These are phyloP conservation scores for Drosophila tani DNA, from an alignment of 1,140 invertebrate genomes.

Conservation along the genomic window DNA sequence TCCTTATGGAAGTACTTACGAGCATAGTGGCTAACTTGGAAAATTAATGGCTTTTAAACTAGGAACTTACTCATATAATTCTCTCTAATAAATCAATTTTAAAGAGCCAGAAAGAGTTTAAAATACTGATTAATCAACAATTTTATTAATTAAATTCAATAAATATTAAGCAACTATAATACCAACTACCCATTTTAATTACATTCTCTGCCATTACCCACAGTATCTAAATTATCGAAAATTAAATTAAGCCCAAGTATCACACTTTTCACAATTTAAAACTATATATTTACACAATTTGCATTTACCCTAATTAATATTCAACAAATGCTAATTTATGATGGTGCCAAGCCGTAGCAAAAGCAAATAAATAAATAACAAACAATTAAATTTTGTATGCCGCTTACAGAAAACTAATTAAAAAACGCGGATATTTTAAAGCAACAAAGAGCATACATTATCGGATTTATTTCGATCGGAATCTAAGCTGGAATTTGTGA, in stretches of 20 bases:
- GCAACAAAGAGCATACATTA: background rate
- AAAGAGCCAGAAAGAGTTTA: too few species aligned
- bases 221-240: background rate
- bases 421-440: background rate
- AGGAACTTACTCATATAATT: background rate
- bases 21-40: background rate
- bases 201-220: background rate
- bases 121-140: too few species aligned
- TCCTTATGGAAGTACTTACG: background rate
- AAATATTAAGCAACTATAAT: background rate
- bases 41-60: conserved; percentile 14
- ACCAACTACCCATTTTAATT: background rate
- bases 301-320: conserved; percentile 22
- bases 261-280: background rate
- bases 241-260: conserved; percentile 1
- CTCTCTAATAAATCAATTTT: too few species aligned
- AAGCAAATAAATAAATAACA: conserved; percentile 5
- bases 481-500: conserved; percentile 35
- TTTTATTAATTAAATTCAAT: background rate
- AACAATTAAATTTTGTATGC: background rate
- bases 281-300: conserved; percentile 6
- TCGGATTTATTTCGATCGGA: background rate
- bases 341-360: background rate
- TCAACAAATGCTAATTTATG: conserved; percentile 40
- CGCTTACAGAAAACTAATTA: conserved; percentile 5